A percentile compares a stretch with the other conserved stretches of the same genome.
Conservation (phyloP, 2,797 vertebrate genomes). For the Rhyacichthys aspro region DNA sequence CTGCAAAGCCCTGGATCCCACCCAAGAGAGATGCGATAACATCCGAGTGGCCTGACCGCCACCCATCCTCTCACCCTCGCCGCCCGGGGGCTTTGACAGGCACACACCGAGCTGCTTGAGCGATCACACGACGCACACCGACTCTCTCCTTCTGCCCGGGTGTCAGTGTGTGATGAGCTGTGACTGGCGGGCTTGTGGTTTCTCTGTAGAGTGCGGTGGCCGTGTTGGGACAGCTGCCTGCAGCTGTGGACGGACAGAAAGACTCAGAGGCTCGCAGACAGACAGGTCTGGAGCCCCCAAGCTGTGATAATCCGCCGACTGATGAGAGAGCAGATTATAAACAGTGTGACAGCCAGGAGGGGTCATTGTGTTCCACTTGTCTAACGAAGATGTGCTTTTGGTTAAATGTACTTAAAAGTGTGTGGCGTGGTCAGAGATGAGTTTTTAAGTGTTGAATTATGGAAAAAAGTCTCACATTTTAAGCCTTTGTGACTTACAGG, state of each 20-base stretch:
- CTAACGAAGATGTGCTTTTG: constrained; percentile 1
- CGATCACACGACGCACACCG: constrained; percentile 45
- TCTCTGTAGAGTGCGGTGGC: constrained; percentile 33
- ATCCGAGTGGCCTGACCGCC: constrained; percentile 55
- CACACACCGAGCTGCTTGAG: constrained; percentile 62
- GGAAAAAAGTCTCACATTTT: no score
- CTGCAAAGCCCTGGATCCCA: constrained; percentile 67
- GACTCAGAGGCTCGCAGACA: constrained; percentile 19
- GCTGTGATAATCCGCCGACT: constrained; percentile 36
- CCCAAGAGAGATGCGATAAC: constrained; percentile 75
- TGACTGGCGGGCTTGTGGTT: constrained; percentile 46
- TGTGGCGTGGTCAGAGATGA: no score
- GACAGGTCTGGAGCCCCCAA: constrained; percentile 31
- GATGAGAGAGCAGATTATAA: constrained; percentile 34
- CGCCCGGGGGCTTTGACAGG: constrained; percentile 55
- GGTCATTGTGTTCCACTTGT: background rate
- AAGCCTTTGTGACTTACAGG: no score
- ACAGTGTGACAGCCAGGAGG: constrained; percentile 3
- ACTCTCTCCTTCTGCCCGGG: constrained; percentile 54
- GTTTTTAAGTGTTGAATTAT: no score
- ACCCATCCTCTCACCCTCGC: constrained; percentile 55
- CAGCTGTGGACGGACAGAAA: constrained; percentile 46
- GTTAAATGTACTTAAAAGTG: background rate
- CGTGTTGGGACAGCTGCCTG: constrained; percentile 65
- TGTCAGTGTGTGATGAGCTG: constrained; percentile 69